Evolutionary conservation across 1,140 invertebrate species (phyloP).

Genomic region (Ceratina australensis): DNA sequence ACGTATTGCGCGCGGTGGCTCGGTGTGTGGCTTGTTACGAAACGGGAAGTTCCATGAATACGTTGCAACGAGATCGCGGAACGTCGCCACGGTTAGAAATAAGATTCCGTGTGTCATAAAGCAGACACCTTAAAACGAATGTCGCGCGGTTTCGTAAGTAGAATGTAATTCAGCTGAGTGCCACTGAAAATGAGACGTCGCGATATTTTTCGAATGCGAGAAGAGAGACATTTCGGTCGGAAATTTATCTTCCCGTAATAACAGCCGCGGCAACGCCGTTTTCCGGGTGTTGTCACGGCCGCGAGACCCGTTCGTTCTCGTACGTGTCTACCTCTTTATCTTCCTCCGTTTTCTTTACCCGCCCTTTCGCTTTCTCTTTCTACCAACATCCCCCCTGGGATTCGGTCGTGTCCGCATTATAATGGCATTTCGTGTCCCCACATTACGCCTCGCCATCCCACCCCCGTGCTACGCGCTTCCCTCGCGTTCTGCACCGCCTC

Average conservation of each 20-base stretch:
- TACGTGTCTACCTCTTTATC: slow-evolving; percentile 64
- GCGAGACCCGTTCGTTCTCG: slow-evolving; percentile 54
- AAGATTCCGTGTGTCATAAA: background rate
- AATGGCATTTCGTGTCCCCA: slow-evolving; percentile 77
- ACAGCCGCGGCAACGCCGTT: slow-evolving; percentile 63
- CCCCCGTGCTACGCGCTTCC: slow-evolving; percentile 56
- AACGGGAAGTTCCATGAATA: too few relatives aligned
- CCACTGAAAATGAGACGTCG: slow-evolving; percentile 40
- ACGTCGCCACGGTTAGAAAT: background rate
- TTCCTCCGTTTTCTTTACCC: slow-evolving; percentile 48
- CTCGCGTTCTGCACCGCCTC: slow-evolving; percentile 46
- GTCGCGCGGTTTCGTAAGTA: slow-evolving; percentile 31
- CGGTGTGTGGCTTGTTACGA: too few relatives aligned
- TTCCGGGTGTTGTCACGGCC: slow-evolving; percentile 69
- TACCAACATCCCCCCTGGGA: slow-evolving; percentile 62
- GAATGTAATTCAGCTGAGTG: slow-evolving; percentile 32
- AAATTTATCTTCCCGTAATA: slow-evolving; percentile 72
- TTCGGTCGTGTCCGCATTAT: slow-evolving; percentile 75
- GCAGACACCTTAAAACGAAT: background rate
- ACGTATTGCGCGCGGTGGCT: too few relatives aligned
- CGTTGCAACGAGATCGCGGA: too few relatives aligned
- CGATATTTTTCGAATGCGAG: slow-evolving; percentile 62
- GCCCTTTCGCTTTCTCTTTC: slow-evolving; percentile 29
- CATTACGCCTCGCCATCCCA: slow-evolving; percentile 66
- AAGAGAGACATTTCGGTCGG: slow-evolving; percentile 62